Evolutionary conservation across 2,888 invertebrate genomes (phyloP), one percentile per base, ranked within the genome.

Genomic region (Clostera curtula): DNA sequence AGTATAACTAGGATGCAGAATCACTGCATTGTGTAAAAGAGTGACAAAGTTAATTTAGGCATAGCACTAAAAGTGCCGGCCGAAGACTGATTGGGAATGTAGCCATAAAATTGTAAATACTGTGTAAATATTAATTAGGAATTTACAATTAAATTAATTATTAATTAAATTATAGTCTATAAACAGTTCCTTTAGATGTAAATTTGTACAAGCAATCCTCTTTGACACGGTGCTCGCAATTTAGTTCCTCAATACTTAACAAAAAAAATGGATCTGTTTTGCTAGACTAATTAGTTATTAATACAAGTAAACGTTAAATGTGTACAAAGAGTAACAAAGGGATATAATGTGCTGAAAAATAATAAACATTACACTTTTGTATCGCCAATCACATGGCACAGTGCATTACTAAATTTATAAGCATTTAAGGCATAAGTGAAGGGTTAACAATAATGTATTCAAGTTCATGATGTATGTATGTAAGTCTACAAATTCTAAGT

Each of bases 61-160:
- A 54, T 56, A 48, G 55, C 63, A 54, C 59, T 59, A 56, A 45
- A 44, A 60, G 59, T 63, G 66, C 56, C 56, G 39, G 56, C 48
- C 65, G 69, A 79, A 82, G 82, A 82, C 82, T 82, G 83, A 80
- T 64, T 71, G 70, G 76, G 79, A 71, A 68, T 67, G 70, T 75
- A 62, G 65, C 56, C 58, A 64, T 65, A 59, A 49, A 59, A 41
- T 55, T 39, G 56, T 43, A 45, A 42, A 38, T 34, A 37, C 44
- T 43, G 43, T 65, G 62, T 68, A 68, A 59, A 69, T 67, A 64
- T 23, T 16, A 11, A 32, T 29, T 53, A 48, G 37, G 36, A 42
- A 27, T 54, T 46, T 26, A 40, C 40, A 36, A 36, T 44, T 43
- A 35, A 46, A 39, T 31, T 34, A n/a, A 43, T 40, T 27, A 27